Conservation (phyloP, 2,888 invertebrate genomes). For the Eristalinus sepulchralis region DNA sequence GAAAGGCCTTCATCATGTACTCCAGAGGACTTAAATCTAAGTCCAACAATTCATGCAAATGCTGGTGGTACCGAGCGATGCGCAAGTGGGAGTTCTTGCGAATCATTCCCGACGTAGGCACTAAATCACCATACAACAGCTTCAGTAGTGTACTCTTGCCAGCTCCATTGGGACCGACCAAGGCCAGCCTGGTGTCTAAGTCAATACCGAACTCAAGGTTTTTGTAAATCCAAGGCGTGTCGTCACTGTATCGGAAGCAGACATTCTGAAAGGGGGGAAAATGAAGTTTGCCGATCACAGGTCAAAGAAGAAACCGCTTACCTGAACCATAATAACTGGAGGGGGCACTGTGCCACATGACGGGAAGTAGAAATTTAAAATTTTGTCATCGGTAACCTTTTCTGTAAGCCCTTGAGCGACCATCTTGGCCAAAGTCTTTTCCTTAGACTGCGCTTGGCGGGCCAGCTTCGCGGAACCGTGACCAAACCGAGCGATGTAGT, state of each 20-base stretch:
- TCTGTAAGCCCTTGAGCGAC: slow-evolving; percentile 98
- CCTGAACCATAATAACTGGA: slow-evolving; percentile 99
- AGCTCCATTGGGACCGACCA: slow-evolving; percentile 99
- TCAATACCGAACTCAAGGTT: slow-evolving; percentile 99
- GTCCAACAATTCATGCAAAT: slow-evolving; percentile 97
- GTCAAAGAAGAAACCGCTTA: slow-evolving; percentile 72
- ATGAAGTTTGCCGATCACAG: neutral
- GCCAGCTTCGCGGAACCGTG: slow-evolving; percentile 99
- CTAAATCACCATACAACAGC: slow-evolving; percentile 95
- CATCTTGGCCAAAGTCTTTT: slow-evolving; percentile 99
- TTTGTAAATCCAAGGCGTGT: slow-evolving; percentile 95
- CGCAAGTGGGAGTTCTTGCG: slow-evolving; percentile 98
- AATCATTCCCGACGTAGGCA: slow-evolving; percentile 97
- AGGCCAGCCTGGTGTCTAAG: slow-evolving; percentile 95
- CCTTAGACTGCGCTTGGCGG: slow-evolving; percentile 99
- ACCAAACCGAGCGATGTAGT: slow-evolving; percentile 99
- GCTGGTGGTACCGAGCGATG: slow-evolving; percentile 99
- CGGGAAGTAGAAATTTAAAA: slow-evolving; percentile 97
- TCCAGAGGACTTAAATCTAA: slow-evolving; percentile 97
- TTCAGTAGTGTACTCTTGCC: slow-evolving; percentile 99
- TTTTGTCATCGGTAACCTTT: slow-evolving; percentile 95
- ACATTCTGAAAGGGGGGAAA: slow-evolving; percentile 87
- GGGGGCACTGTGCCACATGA: slow-evolving; percentile 98
- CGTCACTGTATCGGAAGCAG: slow-evolving; percentile 95
- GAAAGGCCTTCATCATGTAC: slow-evolving; percentile 98